Base-by-base conservation (phyloP, 1,140 invertebrate genomes). In the Diachasma alloeum region DNA sequence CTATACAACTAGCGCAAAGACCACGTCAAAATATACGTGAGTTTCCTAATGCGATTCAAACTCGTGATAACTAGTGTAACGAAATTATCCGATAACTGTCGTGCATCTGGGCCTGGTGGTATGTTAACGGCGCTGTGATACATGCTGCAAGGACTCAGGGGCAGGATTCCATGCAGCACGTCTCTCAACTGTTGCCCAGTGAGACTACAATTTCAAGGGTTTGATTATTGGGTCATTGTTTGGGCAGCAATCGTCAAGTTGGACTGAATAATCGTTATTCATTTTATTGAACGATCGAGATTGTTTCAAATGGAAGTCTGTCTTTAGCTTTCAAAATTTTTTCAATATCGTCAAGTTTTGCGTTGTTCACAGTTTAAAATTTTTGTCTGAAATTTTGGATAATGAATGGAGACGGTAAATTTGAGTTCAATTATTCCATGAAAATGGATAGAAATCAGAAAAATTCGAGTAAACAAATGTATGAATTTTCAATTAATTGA, bases 41-140 rank as follows among this genome's bases (percentile, higher is more conserved):
- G 74, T 80, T 78, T 78, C 77, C 75, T 84, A 85, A 85, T 80
- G 78, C 68, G 81, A 84, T 82, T 81, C 75, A 78, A 85, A 84
- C 83, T 84, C 79, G 76, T 75, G 79, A 76, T 81, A 84, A 84
- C 83, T 83, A 82, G 79, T 46, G 69, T 81, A 83, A 84, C 81
- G 70, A 81, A 82, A 85, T 84, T 84, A 84, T 81, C 78, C 77
- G 80, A 83, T 82, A 81, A 84, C 79, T 83, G 82, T 85, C 78
- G 72, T 46, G 44, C 74, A 75, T 75, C 74, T 75, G 74, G 73
- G 17, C 63, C 26, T 53, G 31, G 56, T 15, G 56, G 72, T 74
- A 75, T 69, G 66, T 66, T 69, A 69, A 75, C 39, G 66, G 36
- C 24, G 19, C n/a, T 68, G 39, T 75, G 63, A 74, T 74, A 74